Conservation (phyloP, 2,888 invertebrate species). For the Agriotes lineatus region DNA sequence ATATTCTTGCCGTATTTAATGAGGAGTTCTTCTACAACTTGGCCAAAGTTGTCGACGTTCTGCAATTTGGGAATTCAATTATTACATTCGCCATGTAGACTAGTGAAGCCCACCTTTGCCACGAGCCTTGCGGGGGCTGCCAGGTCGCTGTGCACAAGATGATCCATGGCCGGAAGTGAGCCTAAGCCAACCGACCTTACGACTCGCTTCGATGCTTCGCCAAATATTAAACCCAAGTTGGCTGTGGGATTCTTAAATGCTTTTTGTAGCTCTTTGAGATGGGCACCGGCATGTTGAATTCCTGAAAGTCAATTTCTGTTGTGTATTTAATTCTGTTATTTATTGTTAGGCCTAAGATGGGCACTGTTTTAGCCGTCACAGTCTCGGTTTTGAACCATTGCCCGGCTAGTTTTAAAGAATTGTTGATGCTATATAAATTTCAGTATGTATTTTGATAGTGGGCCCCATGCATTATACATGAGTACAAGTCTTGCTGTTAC, state of each 20-base stretch:
- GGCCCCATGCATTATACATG: no score
- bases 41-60: constrained; percentile 77
- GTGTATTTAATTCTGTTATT: no score
- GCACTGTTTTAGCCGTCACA: no score
- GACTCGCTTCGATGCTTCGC: constrained; percentile 86
- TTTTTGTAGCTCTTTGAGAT: constrained; percentile 91
- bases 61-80: no score
- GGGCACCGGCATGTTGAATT: constrained; percentile 93
- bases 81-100: no score
- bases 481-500: no score
- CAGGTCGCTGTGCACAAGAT: constrained; percentile 80
- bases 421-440: no score
- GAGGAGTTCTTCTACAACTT: constrained; percentile 83
- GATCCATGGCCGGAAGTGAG: constrained; percentile 73
- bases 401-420: no score
- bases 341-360: no score
- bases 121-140: constrained; percentile 75
- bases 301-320: constrained; percentile 64
- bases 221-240: constrained; percentile 92
- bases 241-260: constrained; percentile 94
- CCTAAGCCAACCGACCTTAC: constrained; percentile 84
- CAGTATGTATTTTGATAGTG: no score
- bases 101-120: constrained; percentile 74
- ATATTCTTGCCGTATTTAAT: constrained; percentile 87
- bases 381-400: no score